These are phyloP conservation scores for Cerceris rybyensis DNA, from an alignment of 2,888 invertebrate species.

Conservation along the genomic window DNA sequence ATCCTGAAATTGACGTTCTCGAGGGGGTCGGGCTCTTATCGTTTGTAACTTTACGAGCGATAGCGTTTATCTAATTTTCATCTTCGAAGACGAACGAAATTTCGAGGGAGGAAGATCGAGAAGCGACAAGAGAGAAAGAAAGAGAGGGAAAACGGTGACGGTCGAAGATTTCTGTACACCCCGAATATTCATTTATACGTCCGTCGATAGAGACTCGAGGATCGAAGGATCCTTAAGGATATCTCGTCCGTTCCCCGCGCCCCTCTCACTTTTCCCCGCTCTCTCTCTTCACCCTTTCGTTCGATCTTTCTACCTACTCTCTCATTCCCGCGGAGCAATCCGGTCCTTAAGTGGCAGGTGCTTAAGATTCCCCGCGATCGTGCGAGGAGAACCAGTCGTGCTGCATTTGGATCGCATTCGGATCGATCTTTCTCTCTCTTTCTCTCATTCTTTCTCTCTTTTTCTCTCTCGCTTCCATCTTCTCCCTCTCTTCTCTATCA, in stretches of 20 bases:
- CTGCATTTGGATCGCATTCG: conserved; percentile 73
- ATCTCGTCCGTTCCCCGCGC: conserved; percentile 29
- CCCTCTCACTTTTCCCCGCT: conserved; percentile 12
- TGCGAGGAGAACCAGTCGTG: conserved; percentile 72
- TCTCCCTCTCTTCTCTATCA: conserved; percentile 39
- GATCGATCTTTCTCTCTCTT: conserved; percentile 44
- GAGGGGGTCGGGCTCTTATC: background rate
- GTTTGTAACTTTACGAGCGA: background rate
- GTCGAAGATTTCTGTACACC: background rate
- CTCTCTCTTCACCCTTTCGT: conserved; percentile 27
- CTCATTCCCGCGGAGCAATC: conserved; percentile 67
- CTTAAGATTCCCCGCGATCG: conserved; percentile 74
- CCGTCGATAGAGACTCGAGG: conserved; percentile 46
- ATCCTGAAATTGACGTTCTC: background rate
- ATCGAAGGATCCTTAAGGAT: conserved; percentile 64
- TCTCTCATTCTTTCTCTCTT: conserved; percentile 18
- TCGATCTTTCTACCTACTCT: conserved; percentile 47
- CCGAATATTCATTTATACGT: conserved; percentile 35
- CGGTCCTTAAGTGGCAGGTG: conserved; percentile 75
- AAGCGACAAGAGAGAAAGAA: background rate
- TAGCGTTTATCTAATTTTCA: background rate
- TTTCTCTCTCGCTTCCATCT: conserved; percentile 16
- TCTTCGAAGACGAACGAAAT: background rate
- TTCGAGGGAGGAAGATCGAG: background rate
- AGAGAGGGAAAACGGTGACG: background rate